phyloP scores from a whole-genome alignment of 2,888 invertebrate genomes.

The Mesorhabditis sp. region DNA sequence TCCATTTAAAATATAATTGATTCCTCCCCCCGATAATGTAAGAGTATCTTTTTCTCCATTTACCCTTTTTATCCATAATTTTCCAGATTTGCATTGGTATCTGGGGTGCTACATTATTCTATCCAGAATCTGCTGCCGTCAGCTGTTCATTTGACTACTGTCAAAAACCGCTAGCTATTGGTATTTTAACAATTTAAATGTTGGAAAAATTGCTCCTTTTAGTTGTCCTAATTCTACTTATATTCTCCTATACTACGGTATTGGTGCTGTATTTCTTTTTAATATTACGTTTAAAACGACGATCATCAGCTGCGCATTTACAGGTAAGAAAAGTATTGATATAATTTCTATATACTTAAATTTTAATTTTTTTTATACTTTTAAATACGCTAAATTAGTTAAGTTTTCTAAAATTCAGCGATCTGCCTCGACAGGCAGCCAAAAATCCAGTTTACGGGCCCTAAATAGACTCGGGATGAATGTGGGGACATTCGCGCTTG shows the following conservation, averaged over 20 bases:
- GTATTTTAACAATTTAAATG: conserved; percentile 20
- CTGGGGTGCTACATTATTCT: conserved; percentile 49
- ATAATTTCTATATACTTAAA: no score
- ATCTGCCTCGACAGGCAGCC: background rate
- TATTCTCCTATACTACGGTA: background rate
- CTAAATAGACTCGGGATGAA: conserved; percentile 47
- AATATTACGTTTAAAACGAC: background rate
- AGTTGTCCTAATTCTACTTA: background rate
- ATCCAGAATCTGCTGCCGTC: conserved; percentile 47
- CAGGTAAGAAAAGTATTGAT: no score
- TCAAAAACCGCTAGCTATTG: conserved; percentile 43
- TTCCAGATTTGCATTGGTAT: conserved; percentile 43
- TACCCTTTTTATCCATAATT: background rate
- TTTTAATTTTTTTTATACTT: no score
- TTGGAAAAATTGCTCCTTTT: background rate
- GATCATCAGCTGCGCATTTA: background rate
- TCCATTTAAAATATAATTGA: no score
- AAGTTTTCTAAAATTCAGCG: background rate
- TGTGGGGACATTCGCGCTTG: conserved; percentile 42
- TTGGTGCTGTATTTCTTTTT: background rate
- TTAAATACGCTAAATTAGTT: no score
- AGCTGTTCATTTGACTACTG: conserved; percentile 40
- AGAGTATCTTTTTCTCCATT: background rate
- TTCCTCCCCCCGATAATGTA: background rate
- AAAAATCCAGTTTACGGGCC: conserved; percentile 18